A percentile compares a stretch with the other conserved stretches of the same genome.
phyloP scores from a whole-genome alignment of 2,113 vertebrate genomes.

The Podarcis raffonei region DNA sequence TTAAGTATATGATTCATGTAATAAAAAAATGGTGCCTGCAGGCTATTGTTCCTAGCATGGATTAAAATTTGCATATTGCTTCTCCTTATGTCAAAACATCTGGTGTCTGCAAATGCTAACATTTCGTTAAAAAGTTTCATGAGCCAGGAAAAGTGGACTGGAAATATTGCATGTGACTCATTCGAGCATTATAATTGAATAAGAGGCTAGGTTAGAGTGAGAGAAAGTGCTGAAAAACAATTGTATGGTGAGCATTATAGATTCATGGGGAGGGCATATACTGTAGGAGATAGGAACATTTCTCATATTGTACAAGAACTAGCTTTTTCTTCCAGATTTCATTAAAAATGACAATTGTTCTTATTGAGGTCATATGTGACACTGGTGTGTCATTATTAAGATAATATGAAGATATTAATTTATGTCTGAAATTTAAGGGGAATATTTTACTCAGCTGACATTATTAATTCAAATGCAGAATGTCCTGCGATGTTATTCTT shows the following conservation, averaged over 20 bases:
- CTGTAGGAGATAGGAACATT: slow-evolving; percentile 34
- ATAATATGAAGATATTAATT: neutral
- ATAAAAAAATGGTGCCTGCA: slow-evolving; percentile 78
- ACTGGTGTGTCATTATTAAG: neutral
- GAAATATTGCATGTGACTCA: slow-evolving; percentile 73
- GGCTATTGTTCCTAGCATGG: slow-evolving; percentile 80
- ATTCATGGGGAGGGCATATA: slow-evolving; percentile 60
- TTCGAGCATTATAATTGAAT: slow-evolving; percentile 76
- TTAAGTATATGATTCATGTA: slow-evolving; percentile 79
- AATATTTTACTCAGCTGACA: neutral
- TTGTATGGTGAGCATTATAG: slow-evolving; percentile 53
- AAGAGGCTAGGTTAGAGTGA: slow-evolving; percentile 68
- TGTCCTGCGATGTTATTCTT: neutral
- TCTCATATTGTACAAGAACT: slow-evolving; percentile 21
- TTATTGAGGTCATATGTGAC: neutral
- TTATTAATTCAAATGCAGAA: neutral
- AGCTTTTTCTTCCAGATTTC: neutral
- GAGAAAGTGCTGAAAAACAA: slow-evolving; percentile 65
- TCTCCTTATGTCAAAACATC: slow-evolving; percentile 85
- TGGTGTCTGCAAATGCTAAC: slow-evolving; percentile 79
- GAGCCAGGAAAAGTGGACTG: slow-evolving; percentile 71
- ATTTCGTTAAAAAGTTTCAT: slow-evolving; percentile 78
- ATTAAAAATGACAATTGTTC: slow-evolving; percentile 23
- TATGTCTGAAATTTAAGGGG: neutral
- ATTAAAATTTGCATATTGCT: slow-evolving; percentile 83